Percentiles rank a stretch among this genome's conserved stretches.
These are phyloP conservation scores for Mercenaria mercenaria DNA, from an alignment of 1,140 invertebrate species.

Conservation along the genomic window DNA sequence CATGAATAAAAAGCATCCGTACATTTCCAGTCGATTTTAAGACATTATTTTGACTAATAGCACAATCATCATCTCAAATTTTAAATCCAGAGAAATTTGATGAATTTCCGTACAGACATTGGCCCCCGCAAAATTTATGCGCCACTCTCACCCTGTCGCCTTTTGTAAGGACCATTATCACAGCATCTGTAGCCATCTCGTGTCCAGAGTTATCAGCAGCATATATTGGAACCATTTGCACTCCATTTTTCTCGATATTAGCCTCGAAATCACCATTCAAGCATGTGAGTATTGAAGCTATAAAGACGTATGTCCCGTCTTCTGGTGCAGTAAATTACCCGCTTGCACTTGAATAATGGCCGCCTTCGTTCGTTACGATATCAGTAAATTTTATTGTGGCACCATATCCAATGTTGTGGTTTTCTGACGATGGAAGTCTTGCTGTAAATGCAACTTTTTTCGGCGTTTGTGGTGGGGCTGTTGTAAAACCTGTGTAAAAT, in stretches of 20 bases:
- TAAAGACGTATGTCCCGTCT: neutral
- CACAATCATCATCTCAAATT: neutral
- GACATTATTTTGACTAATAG: too few relatives aligned
- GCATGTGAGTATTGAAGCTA: neutral
- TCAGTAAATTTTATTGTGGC: neutral
- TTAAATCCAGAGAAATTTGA: neutral
- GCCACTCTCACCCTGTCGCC: neutral
- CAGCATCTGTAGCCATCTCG: neutral
- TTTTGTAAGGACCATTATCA: too few relatives aligned
- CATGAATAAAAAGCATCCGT: too few relatives aligned
- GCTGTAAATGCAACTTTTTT: neutral
- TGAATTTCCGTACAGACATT: neutral
- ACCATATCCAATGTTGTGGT: neutral
- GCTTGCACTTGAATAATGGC: neutral
- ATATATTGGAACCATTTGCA: neutral
- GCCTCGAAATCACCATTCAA: neutral
- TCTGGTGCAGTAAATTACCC: neutral
- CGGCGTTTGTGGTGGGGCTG: neutral
- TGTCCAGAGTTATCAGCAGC: neutral
- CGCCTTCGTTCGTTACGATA: neutral
- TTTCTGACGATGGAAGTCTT: neutral
- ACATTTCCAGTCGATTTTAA: too few relatives aligned
- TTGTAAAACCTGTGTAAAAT: neutral
- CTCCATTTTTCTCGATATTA: neutral
- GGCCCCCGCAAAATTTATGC: neutral